Evolutionary conservation across 2,113 vertebrate genomes (phyloP).

Genomic region (Chaetura pelagica): DNA sequence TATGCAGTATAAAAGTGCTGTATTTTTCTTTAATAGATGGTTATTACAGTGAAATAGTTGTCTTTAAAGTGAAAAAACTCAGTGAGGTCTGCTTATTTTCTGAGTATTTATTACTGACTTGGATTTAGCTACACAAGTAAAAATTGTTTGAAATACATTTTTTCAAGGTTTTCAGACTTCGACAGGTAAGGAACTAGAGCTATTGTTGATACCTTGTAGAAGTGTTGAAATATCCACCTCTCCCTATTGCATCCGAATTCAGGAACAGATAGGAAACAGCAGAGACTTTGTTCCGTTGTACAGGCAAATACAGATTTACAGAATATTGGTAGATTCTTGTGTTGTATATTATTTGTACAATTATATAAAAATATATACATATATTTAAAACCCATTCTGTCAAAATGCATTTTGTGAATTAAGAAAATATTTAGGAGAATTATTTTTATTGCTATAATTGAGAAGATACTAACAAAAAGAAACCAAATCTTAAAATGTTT

Average conservation of each 20-base stretch:
- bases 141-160: not conserved
- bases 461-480: not conserved
- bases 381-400: not conserved
- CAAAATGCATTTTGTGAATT: not conserved
- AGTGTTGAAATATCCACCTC: not conserved
- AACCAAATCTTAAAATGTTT: not conserved
- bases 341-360: not conserved
- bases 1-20: not conserved
- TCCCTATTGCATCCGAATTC: not conserved
- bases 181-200: not conserved
- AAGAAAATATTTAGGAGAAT: not conserved
- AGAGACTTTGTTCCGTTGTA: not conserved
- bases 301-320: not conserved
- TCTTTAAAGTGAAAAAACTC: not conserved
- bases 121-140: not conserved
- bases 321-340: not conserved
- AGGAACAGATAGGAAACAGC: not conserved
- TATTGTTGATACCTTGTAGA: not conserved
- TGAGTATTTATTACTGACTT: not conserved
- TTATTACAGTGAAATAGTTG: not conserved
- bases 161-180: not conserved
- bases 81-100: not conserved
- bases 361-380: not conserved
- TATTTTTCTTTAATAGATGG: slow-evolving; percentile 11
- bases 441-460: not conserved